A percentile compares a stretch with the other conserved stretches of the same genome.
These are phyloP conservation scores for Empidonax traillii DNA, from an alignment of 2,113 vertebrate genomes.

Conservation along the genomic window DNA sequence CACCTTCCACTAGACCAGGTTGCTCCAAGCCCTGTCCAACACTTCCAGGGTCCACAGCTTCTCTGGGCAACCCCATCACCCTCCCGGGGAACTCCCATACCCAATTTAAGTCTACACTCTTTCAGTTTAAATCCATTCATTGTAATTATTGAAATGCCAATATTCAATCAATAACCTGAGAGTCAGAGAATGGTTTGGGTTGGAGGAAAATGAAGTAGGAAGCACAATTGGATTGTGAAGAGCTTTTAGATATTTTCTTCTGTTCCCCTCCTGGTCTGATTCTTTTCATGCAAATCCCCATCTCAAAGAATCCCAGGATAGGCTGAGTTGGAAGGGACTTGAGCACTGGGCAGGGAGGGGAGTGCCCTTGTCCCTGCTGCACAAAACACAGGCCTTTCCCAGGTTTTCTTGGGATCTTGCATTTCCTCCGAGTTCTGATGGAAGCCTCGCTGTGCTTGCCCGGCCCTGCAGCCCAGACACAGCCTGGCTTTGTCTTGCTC, in stretches of 20 bases:
- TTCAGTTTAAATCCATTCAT: not conserved
- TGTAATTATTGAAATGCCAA: not conserved
- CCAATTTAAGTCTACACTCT: not conserved
- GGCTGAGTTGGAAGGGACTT: not conserved
- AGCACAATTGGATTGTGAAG: not conserved
- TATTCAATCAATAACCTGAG: not conserved
- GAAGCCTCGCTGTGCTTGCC: not conserved
- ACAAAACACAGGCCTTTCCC: not conserved
- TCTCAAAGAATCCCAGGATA: not conserved
- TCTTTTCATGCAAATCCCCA: not conserved
- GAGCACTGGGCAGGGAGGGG: not conserved
- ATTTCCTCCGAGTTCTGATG: not conserved
- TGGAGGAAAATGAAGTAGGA: not conserved
- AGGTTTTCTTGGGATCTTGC: not conserved
- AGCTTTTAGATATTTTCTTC: not conserved
- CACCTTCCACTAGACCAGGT: rapidly evolving
- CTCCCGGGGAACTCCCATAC: not conserved
- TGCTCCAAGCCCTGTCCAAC: not conserved
- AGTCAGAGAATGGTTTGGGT: not conserved
- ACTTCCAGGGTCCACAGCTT: not conserved
- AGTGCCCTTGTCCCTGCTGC: not conserved
- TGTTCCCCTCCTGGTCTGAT: not conserved
- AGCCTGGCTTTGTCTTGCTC: constrained; percentile 64
- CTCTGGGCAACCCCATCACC: not conserved
- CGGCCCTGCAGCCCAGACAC: not conserved